Base-by-base conservation (phyloP, 2,888 invertebrate species). In the Nymphalis polychloros region DNA sequence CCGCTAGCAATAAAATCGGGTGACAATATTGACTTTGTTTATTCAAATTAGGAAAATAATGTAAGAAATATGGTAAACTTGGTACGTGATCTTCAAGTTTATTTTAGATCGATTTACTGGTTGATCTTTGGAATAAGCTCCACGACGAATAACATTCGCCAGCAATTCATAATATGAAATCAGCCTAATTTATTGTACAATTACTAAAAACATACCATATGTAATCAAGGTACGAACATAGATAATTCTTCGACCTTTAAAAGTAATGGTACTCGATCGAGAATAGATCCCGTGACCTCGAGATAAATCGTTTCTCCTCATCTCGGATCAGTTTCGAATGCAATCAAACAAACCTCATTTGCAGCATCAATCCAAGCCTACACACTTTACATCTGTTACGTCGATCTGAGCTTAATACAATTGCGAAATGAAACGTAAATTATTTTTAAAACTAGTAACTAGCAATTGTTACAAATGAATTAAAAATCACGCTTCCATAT, bases 311-410 rank as follows among this genome's bases (percentile, higher is more conserved):
- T 41, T 41, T 41, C 73, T 73, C 72, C 74, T 71, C 75, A 75
- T 75, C 74, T 72, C 67, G 53, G 72, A 73, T 75, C 72, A 74
- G 72, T 72, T 73, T 73, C 75, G 77, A 81, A 78, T 75, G 74
- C 76, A 81, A 83, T 73, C 72, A 74, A 73, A 76, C 75, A 67
- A 73, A 75, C 74, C 75, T 78, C 77, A 78, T 77, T 76, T 73
- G 74, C 75, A 67, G 69, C 78, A 76, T 79, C 79, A 77, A 74
- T 80, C 75, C 70, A 78, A 79, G 67, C 84, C 84, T 79, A 84
- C 84, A 80, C 83, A 64, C 67, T 13, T 73, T 67, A 73, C 76
- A n/a, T 55, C 17, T 55, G 55, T 55, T 31, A 55, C 52, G 52
- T 16, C 16, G 20, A 52, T 23, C 52, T 20, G 19, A 49, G 20